Percentiles rank a stretch among this genome's conserved stretches.
Evolutionary conservation across 2,797 vertebrate genomes (phyloP).

Genomic region (Danio jaintianensis): DNA sequence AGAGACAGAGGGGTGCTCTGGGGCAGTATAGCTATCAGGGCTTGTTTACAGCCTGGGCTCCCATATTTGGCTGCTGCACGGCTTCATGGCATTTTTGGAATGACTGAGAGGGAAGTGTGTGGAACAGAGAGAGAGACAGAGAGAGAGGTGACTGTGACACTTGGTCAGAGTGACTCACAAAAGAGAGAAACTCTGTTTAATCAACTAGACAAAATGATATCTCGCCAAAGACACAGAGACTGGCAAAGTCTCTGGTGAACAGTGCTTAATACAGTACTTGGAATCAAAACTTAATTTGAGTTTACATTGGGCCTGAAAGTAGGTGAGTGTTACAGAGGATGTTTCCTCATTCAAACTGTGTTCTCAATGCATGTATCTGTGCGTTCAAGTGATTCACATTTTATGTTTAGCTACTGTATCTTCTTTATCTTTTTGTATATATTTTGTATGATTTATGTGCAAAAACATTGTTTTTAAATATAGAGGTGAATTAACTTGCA

Average conservation of each 20-base stretch:
- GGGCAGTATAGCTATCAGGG: slow-evolving; percentile 61
- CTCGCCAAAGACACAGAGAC: slow-evolving; percentile 16
- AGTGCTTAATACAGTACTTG: neutral
- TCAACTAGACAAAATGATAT: slow-evolving; percentile 42
- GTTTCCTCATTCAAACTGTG: neutral
- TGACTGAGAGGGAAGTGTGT: slow-evolving; percentile 67
- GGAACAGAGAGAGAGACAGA: neutral
- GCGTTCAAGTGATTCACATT: neutral
- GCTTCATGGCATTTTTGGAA: slow-evolving; percentile 81
- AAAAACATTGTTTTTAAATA: neutral
- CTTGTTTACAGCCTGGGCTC: slow-evolving; percentile 76
- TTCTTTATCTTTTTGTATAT: neutral
- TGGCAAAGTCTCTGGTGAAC: slow-evolving; percentile 63
- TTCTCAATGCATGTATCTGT: neutral
- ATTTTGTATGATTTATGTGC: neutral
- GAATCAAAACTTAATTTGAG: slow-evolving; percentile 2
- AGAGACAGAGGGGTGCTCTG: slow-evolving; percentile 59
- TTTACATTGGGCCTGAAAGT: slow-evolving; percentile 7
- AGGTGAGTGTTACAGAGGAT: slow-evolving; percentile 19
- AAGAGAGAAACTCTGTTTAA: slow-evolving; percentile 36
- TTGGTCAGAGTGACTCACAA: slow-evolving; percentile 18
- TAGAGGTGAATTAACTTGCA: neutral
- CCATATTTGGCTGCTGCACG: slow-evolving; percentile 86
- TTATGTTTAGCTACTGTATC: neutral
- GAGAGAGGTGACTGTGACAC: slow-evolving; percentile 30